phyloP scores from a whole-genome alignment of 2,113 vertebrate species.

The Xenopus tropicalis region UCB_Xtro_10.0 CM004443.2:175084501-175085000 shows the following conservation, averaged over 20 bases:
- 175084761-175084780: background rate
- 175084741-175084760: background rate
- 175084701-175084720: background rate
- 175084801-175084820: background rate
- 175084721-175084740: background rate
- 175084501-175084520: no score
- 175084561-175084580: no score
- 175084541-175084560: no score
- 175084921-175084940: background rate
- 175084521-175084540: no score
- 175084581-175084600: no score
- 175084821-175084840: background rate
- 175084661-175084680: background rate
- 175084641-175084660: no score
- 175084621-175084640: no score
- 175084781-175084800: background rate
- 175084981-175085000: background rate
- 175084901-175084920: background rate
- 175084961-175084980: no score
- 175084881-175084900: background rate
- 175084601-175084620: no score
- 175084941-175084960: no score
- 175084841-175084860: background rate
- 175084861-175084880: background rate
- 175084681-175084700: background rate